These are phyloP conservation scores for Artibeus jamaicensis DNA, from an alignment of 2,797 vertebrate species.

Conservation along the genomic window DNA sequence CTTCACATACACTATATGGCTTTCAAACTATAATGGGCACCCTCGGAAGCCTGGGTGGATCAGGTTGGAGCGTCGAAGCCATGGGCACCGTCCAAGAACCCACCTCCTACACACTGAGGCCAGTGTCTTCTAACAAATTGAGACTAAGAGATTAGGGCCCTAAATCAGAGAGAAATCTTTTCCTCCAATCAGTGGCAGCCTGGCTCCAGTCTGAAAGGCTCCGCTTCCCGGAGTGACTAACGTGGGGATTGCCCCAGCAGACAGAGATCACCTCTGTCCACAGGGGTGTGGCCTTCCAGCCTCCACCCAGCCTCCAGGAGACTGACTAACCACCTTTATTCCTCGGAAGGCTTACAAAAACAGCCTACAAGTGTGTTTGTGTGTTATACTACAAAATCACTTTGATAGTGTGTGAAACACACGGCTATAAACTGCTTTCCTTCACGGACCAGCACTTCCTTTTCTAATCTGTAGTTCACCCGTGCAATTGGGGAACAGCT, in stretches of 20 bases:
- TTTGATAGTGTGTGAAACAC: background rate
- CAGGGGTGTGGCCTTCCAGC: background rate
- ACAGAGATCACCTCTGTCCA: background rate
- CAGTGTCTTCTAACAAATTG: background rate
- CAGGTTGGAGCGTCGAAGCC: too few relatives aligned
- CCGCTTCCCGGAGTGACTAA: background rate
- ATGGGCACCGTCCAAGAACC: background rate
- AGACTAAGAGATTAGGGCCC: background rate
- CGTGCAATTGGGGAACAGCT: background rate
- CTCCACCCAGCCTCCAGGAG: background rate
- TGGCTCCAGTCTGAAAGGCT: background rate
- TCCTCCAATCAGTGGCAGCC: background rate
- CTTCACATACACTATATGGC: background rate
- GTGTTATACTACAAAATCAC: background rate
- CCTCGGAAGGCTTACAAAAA: background rate
- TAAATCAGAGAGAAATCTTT: background rate
- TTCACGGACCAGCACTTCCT: background rate
- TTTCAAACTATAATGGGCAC: background rate
- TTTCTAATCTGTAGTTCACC: background rate
- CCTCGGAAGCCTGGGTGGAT: background rate
- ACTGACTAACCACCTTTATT: background rate
- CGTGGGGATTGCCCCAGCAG: background rate
- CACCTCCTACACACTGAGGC: background rate
- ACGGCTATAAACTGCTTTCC: background rate
- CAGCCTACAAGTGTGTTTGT: background rate